Evolutionary conservation across 2,113 vertebrate genomes (phyloP), one percentile per base, ranked within the genome.

Genomic region (Dipodomys stephensi): DNA sequence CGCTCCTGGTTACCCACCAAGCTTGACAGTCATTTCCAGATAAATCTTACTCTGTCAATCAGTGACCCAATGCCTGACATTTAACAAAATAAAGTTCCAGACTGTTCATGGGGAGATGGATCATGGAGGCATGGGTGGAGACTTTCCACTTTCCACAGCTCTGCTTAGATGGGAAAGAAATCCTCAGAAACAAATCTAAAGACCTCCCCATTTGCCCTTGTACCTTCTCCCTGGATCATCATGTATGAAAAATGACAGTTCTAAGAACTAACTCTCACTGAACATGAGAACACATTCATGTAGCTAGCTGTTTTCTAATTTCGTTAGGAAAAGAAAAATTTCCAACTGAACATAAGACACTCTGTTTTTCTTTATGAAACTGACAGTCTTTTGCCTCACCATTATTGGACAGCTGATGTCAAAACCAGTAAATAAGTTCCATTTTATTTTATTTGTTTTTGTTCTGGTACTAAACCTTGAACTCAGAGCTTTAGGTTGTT

Each of bases 11-110:
- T 95, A 95, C 88, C 93, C 83, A 91, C 90, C 77, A 84, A 69
- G 35, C 57, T 81, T 88, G 18, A 94, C 35, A 95, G 88, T 92
- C 87, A 93, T 92, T 94, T 95, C 79, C 88, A 95, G 92, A 92
- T 46, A 90, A 90, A 74, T 80, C 67, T 81, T 93, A 90, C 67
- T 73, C 35, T 84, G 87, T 87, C 90, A 90, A 76, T 46, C 78
- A 83, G 74, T 90, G 90, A 72, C 85, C 91, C 88, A 92, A 87
- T 78, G 71, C 32, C 39, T 87, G 77, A 92, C 88, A 90, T 95
- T 87, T 93, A 65, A 76, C 87, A 93, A 92, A 84, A 90, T 39
- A 18, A 96, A 57, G 73, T 86, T 80, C 73, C 49, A 57, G 72
- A 90, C 44, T 19, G 77, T 64, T 93, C 80, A 67, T n/a, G 65